Conservation (phyloP, 2,888 invertebrate species). For the Sussaba pulchella region DNA sequence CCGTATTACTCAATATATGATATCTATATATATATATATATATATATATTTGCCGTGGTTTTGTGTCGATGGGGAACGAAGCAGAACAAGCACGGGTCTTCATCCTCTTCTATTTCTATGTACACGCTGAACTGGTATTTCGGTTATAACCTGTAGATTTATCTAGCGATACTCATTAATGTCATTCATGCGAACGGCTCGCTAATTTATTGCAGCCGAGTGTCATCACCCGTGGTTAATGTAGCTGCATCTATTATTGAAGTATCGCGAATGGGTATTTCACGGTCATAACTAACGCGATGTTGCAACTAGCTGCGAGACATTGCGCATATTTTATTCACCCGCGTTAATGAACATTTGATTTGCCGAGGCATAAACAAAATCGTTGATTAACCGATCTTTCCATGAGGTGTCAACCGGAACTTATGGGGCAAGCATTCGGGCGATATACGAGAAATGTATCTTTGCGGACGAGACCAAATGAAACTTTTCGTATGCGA, state of each 20-base stretch:
- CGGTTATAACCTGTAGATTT: conserved; percentile 11
- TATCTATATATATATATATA: conserved; percentile 25
- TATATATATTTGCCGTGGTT: conserved; percentile 24
- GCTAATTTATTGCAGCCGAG: conserved; percentile 45
- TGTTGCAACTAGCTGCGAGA: no score
- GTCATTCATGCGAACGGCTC: conserved; percentile 49
- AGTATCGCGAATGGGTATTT: conserved; percentile 30
- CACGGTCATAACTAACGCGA: no score
- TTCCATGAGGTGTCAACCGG: neutral
- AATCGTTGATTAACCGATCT: conserved; percentile 12
- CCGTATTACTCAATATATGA: conserved; percentile 23
- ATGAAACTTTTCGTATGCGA: no score
- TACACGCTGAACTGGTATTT: conserved; percentile 13
- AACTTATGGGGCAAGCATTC: neutral
- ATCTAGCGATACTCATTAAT: conserved; percentile 51
- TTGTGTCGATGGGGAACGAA: conserved; percentile 33
- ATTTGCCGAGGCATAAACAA: neutral
- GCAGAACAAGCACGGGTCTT: conserved; percentile 42
- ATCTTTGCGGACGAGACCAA: neutral
- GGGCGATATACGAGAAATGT: no score
- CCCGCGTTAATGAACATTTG: conserved; percentile 17
- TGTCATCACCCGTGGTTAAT: conserved; percentile 44
- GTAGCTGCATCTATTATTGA: conserved; percentile 51
- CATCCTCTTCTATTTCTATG: conserved; percentile 27
- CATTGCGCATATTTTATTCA: conserved; percentile 12